Conservation (phyloP, 2,113 vertebrate species). For the Syngnathoides biaculeatus region DNA sequence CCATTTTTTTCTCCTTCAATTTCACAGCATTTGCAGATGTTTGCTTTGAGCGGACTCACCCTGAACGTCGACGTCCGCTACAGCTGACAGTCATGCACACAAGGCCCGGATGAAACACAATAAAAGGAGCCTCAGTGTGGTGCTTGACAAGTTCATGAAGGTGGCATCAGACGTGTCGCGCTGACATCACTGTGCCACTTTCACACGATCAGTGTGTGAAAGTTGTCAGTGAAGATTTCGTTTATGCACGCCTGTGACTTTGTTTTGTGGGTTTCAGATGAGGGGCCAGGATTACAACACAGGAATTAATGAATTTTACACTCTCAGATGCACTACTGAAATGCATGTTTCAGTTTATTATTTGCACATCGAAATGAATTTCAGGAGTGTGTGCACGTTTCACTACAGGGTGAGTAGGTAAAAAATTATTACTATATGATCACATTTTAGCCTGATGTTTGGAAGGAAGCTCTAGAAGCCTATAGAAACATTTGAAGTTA, state of each 20-base stretch:
- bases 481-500: too few relatives aligned
- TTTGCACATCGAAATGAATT: too few relatives aligned
- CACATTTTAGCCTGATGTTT: too few relatives aligned
- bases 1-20: too few relatives aligned
- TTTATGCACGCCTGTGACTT: conserved; percentile 2
- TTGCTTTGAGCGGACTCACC: conserved; percentile 54
- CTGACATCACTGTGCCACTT: conserved; percentile 6
- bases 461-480: too few relatives aligned
- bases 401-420: too few relatives aligned
- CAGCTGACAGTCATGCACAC: conserved; percentile 36
- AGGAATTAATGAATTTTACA: too few relatives aligned
- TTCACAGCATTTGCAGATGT: not conserved
- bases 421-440: too few relatives aligned
- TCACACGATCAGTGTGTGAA: conserved; percentile 15
- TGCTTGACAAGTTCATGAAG: not conserved
- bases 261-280: conserved; percentile 4
- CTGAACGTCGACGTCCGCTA: conserved; percentile 34
- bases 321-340: too few relatives aligned
- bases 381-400: too few relatives aligned
- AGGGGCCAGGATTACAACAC: too few relatives aligned
- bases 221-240: conserved; percentile 29
- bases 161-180: not conserved
- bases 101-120: not conserved
- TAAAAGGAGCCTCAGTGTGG: not conserved
- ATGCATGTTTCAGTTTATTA: too few relatives aligned